A percentile compares a stretch with the other conserved stretches of the same genome.
phyloP scores from a whole-genome alignment of 2,888 invertebrate species.

The Drosophila paramelanica region DNA sequence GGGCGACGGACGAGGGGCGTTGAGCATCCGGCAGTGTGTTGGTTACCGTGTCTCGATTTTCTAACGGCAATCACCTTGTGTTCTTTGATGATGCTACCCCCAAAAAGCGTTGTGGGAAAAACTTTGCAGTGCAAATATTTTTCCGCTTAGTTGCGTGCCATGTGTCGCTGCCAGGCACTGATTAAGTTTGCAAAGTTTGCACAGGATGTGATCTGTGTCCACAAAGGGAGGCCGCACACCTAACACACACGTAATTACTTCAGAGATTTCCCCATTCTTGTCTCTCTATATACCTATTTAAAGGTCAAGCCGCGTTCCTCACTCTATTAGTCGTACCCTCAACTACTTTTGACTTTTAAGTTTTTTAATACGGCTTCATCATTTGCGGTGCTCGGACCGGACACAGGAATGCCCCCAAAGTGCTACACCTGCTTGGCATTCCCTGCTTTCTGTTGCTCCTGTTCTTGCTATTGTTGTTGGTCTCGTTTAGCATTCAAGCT shows the following conservation, averaged over 20 bases:
- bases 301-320: slow-evolving; percentile 21
- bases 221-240: slow-evolving; percentile 4
- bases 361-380: slow-evolving; percentile 59
- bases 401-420: slow-evolving; percentile 21
- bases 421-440: slow-evolving; percentile 53
- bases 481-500: slow-evolving; percentile 65
- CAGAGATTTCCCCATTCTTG: slow-evolving; percentile 47
- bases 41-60: slow-evolving; percentile 63
- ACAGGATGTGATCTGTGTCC: slow-evolving; percentile 49
- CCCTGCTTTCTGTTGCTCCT: slow-evolving; percentile 3
- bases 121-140: slow-evolving; percentile 72
- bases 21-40: not conserved
- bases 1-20: no score
- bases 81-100: slow-evolving; percentile 65
- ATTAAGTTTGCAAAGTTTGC: slow-evolving; percentile 70
- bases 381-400: slow-evolving; percentile 43
- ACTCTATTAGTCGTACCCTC: slow-evolving; percentile 5
- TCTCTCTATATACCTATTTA: slow-evolving; percentile 14
- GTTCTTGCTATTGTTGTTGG: slow-evolving; percentile 16
- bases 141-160: slow-evolving; percentile 80
- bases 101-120: slow-evolving; percentile 33
- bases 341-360: slow-evolving; percentile 47
- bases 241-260: slow-evolving; percentile 67
- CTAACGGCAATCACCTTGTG: slow-evolving; percentile 69
- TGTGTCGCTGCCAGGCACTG: slow-evolving; percentile 68